These are phyloP conservation scores for Morbakka virulenta DNA, from an alignment of 30 jellyfish, hydroid and myxozoan species.

Conservation along the genomic window DNA sequence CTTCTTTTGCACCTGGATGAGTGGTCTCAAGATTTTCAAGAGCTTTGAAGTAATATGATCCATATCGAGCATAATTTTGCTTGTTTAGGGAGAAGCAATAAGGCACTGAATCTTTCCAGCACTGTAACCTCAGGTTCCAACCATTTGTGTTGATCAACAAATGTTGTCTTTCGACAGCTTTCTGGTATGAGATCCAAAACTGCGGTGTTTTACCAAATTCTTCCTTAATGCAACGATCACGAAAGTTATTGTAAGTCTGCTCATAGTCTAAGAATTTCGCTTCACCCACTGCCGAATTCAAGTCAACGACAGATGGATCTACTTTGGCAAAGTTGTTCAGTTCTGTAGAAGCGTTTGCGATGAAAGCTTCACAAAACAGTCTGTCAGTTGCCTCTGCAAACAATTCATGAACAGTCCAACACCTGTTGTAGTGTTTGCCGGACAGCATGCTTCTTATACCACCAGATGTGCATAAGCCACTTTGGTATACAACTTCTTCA, in stretches of 20 bases:
- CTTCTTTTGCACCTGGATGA: constrained; percentile 22
- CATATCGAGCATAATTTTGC: constrained; percentile 24
- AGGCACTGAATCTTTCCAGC: constrained; percentile 27
- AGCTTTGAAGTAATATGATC: constrained; percentile 17
- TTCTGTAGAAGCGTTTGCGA: constrained; percentile 1
- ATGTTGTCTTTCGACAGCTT: constrained; percentile 36
- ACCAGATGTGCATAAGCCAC: constrained; percentile 35
- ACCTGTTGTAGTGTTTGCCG: constrained; percentile 43
- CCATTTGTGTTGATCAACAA: constrained; percentile 15
- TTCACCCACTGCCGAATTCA: too few relatives aligned
- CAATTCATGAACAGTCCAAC: constrained; percentile 42
- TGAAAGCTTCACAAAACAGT: constrained; percentile 19
- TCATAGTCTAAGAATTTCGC: too few relatives aligned
- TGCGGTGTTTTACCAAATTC: constrained; percentile 32
- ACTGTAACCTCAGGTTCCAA: constrained; percentile 5
- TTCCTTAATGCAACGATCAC: too few relatives aligned
- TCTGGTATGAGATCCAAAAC: constrained; percentile 35
- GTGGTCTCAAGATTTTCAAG: constrained; percentile 10
- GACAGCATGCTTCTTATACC: constrained; percentile 1
- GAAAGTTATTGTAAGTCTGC: too few relatives aligned
- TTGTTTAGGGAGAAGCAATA: constrained; percentile 23
- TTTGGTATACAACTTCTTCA: constrained; percentile 37
- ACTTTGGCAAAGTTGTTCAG: too few relatives aligned
- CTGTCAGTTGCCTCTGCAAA: constrained; percentile 10
- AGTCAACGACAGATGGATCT: too few relatives aligned